A percentile compares a stretch with the other conserved stretches of the same genome.
These are phyloP conservation scores for Arothron firmamentum DNA, from an alignment of 2,113 vertebrate genomes.

Conservation along the genomic window DNA sequence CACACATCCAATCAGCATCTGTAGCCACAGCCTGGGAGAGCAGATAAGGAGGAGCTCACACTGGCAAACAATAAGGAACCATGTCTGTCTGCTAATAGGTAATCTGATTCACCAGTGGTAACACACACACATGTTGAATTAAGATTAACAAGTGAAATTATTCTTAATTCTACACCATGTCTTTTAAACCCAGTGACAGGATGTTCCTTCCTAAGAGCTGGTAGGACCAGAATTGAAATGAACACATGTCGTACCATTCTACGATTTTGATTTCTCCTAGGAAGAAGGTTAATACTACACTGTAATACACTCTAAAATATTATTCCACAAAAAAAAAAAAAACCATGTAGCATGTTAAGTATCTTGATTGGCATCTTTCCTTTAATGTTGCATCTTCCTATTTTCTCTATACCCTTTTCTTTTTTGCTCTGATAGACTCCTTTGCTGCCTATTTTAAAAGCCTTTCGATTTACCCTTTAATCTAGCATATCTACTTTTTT, in stretches of 20 bases:
- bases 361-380: background rate
- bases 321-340: background rate
- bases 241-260: background rate
- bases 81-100: constrained; percentile 25
- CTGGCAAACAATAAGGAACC: constrained; percentile 38
- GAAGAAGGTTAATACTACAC: too few species aligned
- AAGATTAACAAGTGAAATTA: constrained; percentile 19
- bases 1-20: constrained; percentile 14
- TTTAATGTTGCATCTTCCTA: background rate
- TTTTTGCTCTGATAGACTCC: background rate
- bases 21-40: constrained; percentile 26
- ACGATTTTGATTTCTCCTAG: background rate
- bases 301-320: too few species aligned
- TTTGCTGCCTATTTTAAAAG: constrained; percentile 4
- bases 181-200: constrained; percentile 25
- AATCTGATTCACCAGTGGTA: constrained; percentile 6
- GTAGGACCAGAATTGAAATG: constrained; percentile 16
- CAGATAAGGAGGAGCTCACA: constrained; percentile 56
- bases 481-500: constrained; percentile 1
- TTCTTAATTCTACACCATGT: constrained; percentile 24
- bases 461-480: constrained; percentile 3
- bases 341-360: constrained; percentile 7
- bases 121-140: background rate
- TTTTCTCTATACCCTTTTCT: background rate
- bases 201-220: constrained; percentile 15